Base-by-base conservation (phyloP, 2,113 vertebrate species). In the Sinosuthora webbiana region DNA sequence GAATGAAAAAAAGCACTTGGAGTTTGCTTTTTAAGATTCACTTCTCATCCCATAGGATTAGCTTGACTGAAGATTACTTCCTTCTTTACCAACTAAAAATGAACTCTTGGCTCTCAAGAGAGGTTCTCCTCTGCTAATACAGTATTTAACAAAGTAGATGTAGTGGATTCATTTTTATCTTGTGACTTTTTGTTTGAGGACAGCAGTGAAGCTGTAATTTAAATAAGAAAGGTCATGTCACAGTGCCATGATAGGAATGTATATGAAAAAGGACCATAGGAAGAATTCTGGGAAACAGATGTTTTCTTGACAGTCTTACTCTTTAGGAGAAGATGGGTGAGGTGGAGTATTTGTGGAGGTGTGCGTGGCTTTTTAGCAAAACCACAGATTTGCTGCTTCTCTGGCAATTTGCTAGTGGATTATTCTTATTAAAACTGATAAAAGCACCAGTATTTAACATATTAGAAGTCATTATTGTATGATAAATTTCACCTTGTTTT, bases 21-120 rank as follows among this genome's bases (percentile, higher is more conserved):
- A 92, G 45, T 52, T 75, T 45, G 28, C 47, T 47, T 62, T 70
- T 78, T 42, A 85, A 83, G 47, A 91, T 70, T 77, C 3, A 1
- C 39, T 88, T 82, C 50, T 42, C 35, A 86, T 86, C 87, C 81
- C 82, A 15, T 87, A 89, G 76, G 90, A 86, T 93, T 92, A 70
- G 37, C 64, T 70, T 59, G 42, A 59, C 35, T 81, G 75, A 92
- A 83, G 59, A 60, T 68, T 83, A 13, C 31, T 93, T 85, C 41
- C n/a, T 90, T 41, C 39, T 85, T 83, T 83, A 74, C 68, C 52
- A 81, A 94, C 31, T 56, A 75, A 7, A 88, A 94, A 70, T 47
- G 84, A 82, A 39, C 50, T 62, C 27, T 39, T 52, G 24, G 22
- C 41, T 93, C 85, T 84, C 83, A 22, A 39, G 83, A 75, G 91